Evolutionary conservation across 2,888 invertebrate genomes (phyloP).

Genomic region (Brachyptera risi): DNA sequence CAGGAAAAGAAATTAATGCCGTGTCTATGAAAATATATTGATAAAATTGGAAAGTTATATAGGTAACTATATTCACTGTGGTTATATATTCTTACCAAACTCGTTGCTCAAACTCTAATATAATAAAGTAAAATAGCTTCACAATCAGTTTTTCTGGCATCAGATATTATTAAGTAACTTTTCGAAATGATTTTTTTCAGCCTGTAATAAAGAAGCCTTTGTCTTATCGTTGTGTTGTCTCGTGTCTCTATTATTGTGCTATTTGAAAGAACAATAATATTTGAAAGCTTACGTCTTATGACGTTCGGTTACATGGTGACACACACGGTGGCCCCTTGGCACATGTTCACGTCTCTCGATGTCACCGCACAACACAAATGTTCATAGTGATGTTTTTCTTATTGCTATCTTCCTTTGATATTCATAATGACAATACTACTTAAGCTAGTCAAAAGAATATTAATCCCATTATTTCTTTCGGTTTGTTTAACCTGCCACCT

Average conservation of each 20-base stretch:
- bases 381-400: too few species aligned
- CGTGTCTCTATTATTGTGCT: too few species aligned
- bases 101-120: too few species aligned
- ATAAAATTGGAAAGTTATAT: too few species aligned
- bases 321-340: background rate
- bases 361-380: slow-evolving; percentile 3
- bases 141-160: too few species aligned
- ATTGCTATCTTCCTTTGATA: slow-evolving; percentile 7
- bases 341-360: background rate
- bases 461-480: slow-evolving; percentile 18
- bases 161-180: too few species aligned
- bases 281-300: slow-evolving; percentile 6
- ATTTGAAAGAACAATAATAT: slow-evolving; percentile 21
- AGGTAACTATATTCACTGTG: too few species aligned
- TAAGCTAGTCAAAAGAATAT: slow-evolving; percentile 17
- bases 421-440: slow-evolving; percentile 20
- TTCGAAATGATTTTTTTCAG: too few species aligned
- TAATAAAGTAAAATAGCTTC: too few species aligned
- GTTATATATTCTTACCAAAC: too few species aligned
- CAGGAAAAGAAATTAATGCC: background rate
- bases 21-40: background rate
- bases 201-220: background rate
- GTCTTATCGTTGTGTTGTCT: background rate
- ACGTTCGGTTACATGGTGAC: background rate
- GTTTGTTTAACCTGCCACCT: slow-evolving; percentile 22